Evolutionary conservation across 2,797 vertebrate genomes (phyloP), one percentile per base, ranked within the genome.

Genomic region (Hydrolagus colliei): DNA sequence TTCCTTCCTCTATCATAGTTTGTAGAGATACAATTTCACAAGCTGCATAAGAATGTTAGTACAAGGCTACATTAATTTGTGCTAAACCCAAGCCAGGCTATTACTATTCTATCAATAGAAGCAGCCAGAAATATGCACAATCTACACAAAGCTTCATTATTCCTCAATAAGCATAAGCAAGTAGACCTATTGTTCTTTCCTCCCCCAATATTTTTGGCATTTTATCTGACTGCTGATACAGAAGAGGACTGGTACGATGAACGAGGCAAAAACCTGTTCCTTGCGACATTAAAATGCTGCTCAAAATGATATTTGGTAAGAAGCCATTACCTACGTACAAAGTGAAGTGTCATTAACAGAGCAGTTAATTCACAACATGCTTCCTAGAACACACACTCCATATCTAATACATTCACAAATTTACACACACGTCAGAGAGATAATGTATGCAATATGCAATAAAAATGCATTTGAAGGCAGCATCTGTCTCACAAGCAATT

Each of bases 311-410:
- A 27, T 27, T 27, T 27, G 27, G 27, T 27, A 68, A 20, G 5
- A 52, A 84, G 10, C 32, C 62, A 41, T 68, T 41, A 41, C 32
- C 9, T 32, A 68, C n/a, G 9, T 20, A 77, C 18, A 18, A 18
- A 84, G 27, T 22, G 63, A 82, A 82, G 63, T 68, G 62, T 68
- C 68, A 68, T 62, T 41, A 68, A 84, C 79, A 41, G 16, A 11
- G 9, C 27, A 84, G n/a, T 82, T 84, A 84, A 84, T 84, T 84
- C 68, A 68, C 71, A 84, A 22, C 65, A 71, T 35, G 16, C 65
- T 27, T 84, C 71, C 65, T 84, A 67, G 41, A 84, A 71, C 63
- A 71, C 79, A 84, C 65, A 20, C 32, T 41, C 13, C 78, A 8
- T 35, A 68, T 84, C 68, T 84, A 84, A 71, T 3, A 84, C 71